A percentile compares a stretch with the other conserved stretches of the same genome.
phyloP scores from a whole-genome alignment of 2,797 vertebrate species.

The Oophaga sylvatica region DNA sequence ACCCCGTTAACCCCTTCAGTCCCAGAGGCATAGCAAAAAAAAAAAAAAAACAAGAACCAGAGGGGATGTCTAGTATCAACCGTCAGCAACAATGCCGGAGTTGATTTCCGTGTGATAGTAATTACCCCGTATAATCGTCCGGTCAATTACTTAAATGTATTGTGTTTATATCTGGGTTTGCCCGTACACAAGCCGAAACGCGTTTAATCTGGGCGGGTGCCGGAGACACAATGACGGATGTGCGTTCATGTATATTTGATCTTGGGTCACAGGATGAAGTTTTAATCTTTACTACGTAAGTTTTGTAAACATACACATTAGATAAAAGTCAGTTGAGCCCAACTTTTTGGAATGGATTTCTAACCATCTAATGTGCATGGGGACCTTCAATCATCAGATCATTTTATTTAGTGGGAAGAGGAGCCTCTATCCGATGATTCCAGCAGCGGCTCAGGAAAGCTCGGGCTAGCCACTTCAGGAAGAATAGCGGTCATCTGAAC shows the following conservation, averaged over 20 bases:
- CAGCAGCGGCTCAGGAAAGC: too few species aligned
- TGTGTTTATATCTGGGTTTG: slow-evolving; percentile 16
- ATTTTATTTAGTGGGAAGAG: too few species aligned
- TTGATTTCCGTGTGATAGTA: slow-evolving; percentile 7
- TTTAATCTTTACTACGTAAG: not conserved
- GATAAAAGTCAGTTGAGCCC: too few species aligned
- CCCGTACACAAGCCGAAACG: not conserved
- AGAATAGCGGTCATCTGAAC: too few species aligned
- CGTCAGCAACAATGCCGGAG: not conserved
- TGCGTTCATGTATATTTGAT: not conserved
- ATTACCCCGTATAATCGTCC: not conserved
- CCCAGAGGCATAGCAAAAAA: not conserved
- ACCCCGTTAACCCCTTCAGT: not conserved
- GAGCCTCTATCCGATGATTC: too few species aligned
- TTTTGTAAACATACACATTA: too few species aligned
- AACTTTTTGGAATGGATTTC: too few species aligned
- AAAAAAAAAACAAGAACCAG: not conserved
- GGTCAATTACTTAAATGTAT: slow-evolving; percentile 26
- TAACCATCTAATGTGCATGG: too few species aligned
- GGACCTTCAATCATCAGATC: too few species aligned
- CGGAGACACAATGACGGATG: not conserved
- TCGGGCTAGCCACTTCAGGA: too few species aligned
- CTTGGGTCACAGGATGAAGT: not conserved
- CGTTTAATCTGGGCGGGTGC: not conserved
- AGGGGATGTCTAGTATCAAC: not conserved